Evolutionary conservation across 1,140 invertebrate species (phyloP).

Genomic region (Whitmania pigra): DNA sequence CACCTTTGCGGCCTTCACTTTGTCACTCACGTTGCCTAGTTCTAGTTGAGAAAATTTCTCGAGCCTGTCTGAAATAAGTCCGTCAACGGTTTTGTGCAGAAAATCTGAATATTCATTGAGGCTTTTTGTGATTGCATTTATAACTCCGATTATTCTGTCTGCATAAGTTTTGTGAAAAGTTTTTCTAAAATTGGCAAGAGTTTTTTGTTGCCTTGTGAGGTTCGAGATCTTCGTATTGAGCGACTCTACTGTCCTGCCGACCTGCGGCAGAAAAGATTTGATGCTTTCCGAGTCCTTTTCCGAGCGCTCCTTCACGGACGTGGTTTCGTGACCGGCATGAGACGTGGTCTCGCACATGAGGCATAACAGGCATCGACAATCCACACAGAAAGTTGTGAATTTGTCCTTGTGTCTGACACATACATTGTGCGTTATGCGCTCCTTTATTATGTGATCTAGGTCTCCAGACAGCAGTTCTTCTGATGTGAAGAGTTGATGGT

Average conservation of each 20-base stretch:
- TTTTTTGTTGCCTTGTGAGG: not conserved
- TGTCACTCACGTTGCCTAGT: not conserved
- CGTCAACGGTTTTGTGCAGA: not conserved
- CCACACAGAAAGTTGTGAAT: not conserved
- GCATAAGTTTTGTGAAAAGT: conserved; percentile 1
- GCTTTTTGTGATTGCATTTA: not conserved
- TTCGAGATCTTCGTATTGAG: not conserved
- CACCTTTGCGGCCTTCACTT: not conserved
- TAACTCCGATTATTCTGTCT: not conserved
- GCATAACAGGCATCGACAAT: not conserved
- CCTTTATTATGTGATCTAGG: conserved; percentile 18
- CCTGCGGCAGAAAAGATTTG: not conserved
- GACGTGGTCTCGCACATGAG: not conserved
- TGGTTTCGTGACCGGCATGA: not conserved
- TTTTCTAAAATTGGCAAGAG: not conserved
- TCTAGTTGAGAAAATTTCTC: not conserved
- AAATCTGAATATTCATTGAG: not conserved
- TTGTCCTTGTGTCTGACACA: not conserved
- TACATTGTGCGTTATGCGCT: not conserved
- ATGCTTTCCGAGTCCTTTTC: conserved; percentile 2
- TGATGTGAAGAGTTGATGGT: conserved; percentile 14
- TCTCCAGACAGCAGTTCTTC: conserved; percentile 16
- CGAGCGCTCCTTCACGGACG: not conserved
- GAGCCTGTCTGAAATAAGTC: not conserved
- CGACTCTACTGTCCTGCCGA: not conserved